These are phyloP conservation scores for Netelia fuscicornis DNA, from an alignment of 2,888 invertebrate genomes.

Conservation along the genomic window DNA sequence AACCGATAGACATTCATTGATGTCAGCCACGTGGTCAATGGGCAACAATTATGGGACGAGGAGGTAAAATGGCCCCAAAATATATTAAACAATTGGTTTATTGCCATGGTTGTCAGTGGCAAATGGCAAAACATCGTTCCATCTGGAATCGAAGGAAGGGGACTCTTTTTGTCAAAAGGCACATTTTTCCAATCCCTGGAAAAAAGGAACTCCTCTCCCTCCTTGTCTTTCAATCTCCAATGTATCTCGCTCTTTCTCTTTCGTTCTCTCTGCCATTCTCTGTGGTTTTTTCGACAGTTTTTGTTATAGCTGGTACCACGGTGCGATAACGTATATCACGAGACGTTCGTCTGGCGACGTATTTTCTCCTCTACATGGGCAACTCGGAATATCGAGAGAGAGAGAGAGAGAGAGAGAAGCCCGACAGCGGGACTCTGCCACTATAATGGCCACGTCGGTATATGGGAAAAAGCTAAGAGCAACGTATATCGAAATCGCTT, in stretches of 20 bases:
- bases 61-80: conserved; percentile 2
- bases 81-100: conserved; percentile 31
- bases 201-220: not conserved
- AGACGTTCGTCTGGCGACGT: conserved; percentile 45
- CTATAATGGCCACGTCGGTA: conserved; percentile 56
- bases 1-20: conserved; percentile 15
- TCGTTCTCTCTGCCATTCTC: not conserved
- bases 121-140: conserved; percentile 35
- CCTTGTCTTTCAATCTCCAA: not conserved
- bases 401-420: conserved; percentile 24
- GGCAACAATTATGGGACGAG: not conserved
- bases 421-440: conserved; percentile 35
- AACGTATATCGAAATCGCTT: conserved; percentile 59
- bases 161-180: conserved; percentile 49
- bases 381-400: conserved; percentile 52
- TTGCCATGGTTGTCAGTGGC: not conserved
- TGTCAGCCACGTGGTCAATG: not conserved
- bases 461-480: conserved; percentile 47
- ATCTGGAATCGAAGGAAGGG: conserved; percentile 18
- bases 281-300: conserved; percentile 38
- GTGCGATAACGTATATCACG: conserved; percentile 60
- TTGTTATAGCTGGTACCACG: conserved; percentile 28
- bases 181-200: conserved; percentile 46
- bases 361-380: conserved; percentile 35
- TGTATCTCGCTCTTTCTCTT: not conserved